Evolutionary conservation across 2,888 invertebrate species (phyloP).

Genomic region (Mamestra brassicae): DNA sequence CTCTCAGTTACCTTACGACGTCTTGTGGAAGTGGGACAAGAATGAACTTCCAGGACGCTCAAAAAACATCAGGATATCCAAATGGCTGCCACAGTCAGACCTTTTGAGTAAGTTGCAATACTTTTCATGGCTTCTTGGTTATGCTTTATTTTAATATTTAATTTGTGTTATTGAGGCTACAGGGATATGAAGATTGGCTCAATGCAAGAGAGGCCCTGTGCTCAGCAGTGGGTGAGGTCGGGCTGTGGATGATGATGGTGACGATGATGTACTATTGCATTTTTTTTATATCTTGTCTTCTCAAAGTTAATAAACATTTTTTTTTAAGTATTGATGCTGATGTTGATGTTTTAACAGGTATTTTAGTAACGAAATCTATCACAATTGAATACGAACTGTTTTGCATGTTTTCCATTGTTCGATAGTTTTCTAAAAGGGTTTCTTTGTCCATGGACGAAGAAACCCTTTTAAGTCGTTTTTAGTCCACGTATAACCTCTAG

Average conservation of each 20-base stretch:
- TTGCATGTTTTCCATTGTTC: neutral
- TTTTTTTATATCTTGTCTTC: no score
- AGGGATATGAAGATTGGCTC: no score
- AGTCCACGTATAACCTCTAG: neutral
- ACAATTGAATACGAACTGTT: neutral
- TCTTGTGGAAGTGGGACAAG: slow-evolving; percentile 85
- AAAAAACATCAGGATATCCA: slow-evolving; percentile 79
- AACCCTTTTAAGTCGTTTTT: neutral
- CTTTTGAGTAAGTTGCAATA: slow-evolving; percentile 43
- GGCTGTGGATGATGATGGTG: no score
- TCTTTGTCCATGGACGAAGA: no score
- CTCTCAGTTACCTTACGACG: slow-evolving; percentile 76
- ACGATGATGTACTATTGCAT: no score
- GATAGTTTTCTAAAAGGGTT: neutral
- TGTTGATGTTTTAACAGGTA: no score
- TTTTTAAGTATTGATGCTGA: neutral
- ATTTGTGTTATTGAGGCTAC: no score
- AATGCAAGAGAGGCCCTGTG: no score
- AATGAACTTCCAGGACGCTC: slow-evolving; percentile 76
- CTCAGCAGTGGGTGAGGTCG: no score
- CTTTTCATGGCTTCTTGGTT: no score
- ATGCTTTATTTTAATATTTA: no score
- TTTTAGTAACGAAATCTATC: neutral
- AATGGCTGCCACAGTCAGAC: slow-evolving; percentile 85
- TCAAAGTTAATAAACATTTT: no score